phyloP scores from a whole-genome alignment of 2,797 vertebrate genomes.

The Sarcoramphus papa region DNA sequence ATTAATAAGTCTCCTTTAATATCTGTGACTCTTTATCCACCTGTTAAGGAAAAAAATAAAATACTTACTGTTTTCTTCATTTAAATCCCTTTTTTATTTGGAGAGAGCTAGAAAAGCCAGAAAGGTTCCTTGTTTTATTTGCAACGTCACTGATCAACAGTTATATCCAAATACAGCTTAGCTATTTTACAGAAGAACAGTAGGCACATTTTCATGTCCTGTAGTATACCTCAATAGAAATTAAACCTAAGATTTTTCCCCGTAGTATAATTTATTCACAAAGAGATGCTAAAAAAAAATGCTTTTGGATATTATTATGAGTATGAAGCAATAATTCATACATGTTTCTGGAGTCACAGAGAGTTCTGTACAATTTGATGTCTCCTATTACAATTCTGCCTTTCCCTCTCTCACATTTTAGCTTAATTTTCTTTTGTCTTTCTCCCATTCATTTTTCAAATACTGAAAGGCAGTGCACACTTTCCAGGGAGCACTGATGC shows the following conservation, averaged over 20 bases:
- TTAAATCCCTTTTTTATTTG: background rate
- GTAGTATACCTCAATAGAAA: background rate
- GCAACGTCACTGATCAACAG: background rate
- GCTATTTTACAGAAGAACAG: background rate
- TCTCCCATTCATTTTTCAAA: constrained; percentile 33
- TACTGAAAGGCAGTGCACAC: background rate
- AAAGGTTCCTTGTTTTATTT: background rate
- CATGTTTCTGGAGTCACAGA: background rate
- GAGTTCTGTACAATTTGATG: background rate
- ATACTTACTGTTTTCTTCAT: background rate
- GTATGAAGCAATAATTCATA: background rate
- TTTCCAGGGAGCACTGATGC: background rate
- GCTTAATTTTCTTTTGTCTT: constrained; percentile 52
- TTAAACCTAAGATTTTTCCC: background rate
- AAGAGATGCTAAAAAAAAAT: background rate
- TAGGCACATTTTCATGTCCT: background rate
- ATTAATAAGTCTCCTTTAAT: background rate
- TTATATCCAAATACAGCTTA: background rate
- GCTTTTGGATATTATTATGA: background rate
- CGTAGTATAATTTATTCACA: background rate
- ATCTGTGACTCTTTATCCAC: background rate
- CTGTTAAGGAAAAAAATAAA: background rate
- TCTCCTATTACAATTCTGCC: background rate
- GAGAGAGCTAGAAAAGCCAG: background rate
- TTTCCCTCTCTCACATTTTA: background rate